Base-by-base conservation (phyloP, 2,888 invertebrate genomes). In the Athalia rosae region DNA sequence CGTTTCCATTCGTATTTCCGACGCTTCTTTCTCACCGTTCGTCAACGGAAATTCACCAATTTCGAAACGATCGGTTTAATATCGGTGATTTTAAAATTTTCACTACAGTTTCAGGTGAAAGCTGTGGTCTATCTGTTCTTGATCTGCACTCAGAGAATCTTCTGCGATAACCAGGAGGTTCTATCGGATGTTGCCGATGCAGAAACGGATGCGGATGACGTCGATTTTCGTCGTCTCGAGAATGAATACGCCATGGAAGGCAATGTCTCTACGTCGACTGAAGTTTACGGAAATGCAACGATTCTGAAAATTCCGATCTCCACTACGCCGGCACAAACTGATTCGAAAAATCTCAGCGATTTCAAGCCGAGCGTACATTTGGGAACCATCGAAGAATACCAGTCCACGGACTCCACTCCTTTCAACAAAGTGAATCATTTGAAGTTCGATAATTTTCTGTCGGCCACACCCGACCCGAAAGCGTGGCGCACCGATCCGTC, bases 291-390 rank as follows among this genome's bases (percentile, higher is more conserved):
- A 7, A 62, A 62, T 6, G 28, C 61, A 41, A 61, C 61, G 9
- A 50, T n/a, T 7, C 3, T 28, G 41, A 61, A 47, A 50, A 48
- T 47, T 28, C 8, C 8, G 48, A 48, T 45, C 13, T 7, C 58
- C 41, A 56, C 71, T 8, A 45, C 56, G 9, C 59, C 45, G 41
- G 47, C 61, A 50, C 9, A 59, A 13, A 62, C 11, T 8, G 53
- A 48, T 9, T 50, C 53, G 28, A 59, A 64, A 50, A 73, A 62
- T 48, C 8, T 45, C 15, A 43, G n/a, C 45, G 79, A 74, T 4
- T 86, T 86, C 76, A 81, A 79, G 41, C 87, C 88, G 7, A 88
- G 88, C 77, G 64, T 82, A 6, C 86, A 87, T 64, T 81, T 88
- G 0, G 87, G 87, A 0, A 82, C 82, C 50, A 86, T 87, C 76